phyloP scores from a whole-genome alignment of 2,113 vertebrate genomes.

The Phainopepla nitens region DNA sequence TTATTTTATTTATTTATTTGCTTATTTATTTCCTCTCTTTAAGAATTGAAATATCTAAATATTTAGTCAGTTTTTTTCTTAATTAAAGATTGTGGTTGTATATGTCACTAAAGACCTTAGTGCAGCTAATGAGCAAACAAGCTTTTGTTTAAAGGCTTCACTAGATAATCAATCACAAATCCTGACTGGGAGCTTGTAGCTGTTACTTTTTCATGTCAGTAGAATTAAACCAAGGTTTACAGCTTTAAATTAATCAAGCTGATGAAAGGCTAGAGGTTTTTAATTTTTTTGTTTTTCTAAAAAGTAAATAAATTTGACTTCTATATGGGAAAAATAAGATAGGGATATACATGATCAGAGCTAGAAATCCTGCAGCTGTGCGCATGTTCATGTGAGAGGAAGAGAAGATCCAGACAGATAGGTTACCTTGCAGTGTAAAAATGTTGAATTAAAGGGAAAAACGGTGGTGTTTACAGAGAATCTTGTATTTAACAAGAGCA shows the following conservation, averaged over 20 bases:
- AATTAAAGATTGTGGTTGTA: conserved; percentile 3
- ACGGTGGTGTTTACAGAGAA: background rate
- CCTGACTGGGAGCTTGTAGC: background rate
- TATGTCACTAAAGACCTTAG: conserved; percentile 28
- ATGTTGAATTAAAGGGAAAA: background rate
- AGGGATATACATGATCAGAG: background rate
- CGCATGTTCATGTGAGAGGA: background rate
- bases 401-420: background rate
- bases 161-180: conserved; percentile 33
- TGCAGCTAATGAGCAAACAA: conserved; percentile 47
- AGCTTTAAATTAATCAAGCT: conserved; percentile 33
- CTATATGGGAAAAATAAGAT: background rate
- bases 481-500: background rate
- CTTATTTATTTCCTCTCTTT: background rate
- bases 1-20: background rate
- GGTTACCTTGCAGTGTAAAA: background rate
- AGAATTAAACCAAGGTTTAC: background rate
- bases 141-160: conserved; percentile 11
- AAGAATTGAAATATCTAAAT: background rate
- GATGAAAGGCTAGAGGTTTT: background rate
- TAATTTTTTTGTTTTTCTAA: background rate
- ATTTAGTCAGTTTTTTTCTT: background rate
- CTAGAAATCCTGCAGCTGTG: background rate
- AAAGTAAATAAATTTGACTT: background rate
- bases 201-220: conserved; percentile 15